Base-by-base conservation (phyloP, 2,797 vertebrate genomes). In the Sebastes melanostomus region DNA sequence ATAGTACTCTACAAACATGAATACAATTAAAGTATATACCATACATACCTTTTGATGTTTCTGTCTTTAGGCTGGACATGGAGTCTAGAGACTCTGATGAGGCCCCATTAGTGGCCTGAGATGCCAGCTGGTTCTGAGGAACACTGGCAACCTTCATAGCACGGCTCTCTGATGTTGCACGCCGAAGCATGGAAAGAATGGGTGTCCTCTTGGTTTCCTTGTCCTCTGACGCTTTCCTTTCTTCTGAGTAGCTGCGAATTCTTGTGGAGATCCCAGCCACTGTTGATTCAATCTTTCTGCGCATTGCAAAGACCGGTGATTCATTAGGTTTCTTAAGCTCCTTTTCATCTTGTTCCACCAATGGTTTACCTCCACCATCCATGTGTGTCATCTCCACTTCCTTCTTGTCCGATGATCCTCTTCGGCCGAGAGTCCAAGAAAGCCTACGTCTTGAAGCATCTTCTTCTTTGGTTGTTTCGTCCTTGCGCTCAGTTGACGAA, bases 21-120 rank as follows among this genome's bases (percentile, higher is more conserved):
- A 52, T 20, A 10, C 7, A 52, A 52, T n/a, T 52, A 52, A n/a
- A 46, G 42, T 22, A 16, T 16, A 32, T 54, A 20, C 46, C 25
- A 32, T 54, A 22, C 27, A 54, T 22, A 70, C 67, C 67, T 84
- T 94, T 97, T 42, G 86, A 75, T 73, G 91, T 89, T 13, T 97
- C 96, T 4, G 97, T 97, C 56, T 94, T 96, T 5, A 94, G 92
- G 84, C 98, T 98, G 82, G 95, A 93, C 92, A 97, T 96, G 0
- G 98, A 99, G 85, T 97, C 97, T 84, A 99, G 87, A 34, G 98
- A 99, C 88, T 99, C 98, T 0, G 96, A 95, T 11, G 98, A 99
- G 8, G 96, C 95, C 0, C 97, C 95, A 1, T 95, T 92, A 32
- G 91, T 92, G 0, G 95, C 89, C 75, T 97, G 96, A 10, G 93